Base-by-base conservation (phyloP, 2,888 invertebrate species). In the Pammene fasciana region DNA sequence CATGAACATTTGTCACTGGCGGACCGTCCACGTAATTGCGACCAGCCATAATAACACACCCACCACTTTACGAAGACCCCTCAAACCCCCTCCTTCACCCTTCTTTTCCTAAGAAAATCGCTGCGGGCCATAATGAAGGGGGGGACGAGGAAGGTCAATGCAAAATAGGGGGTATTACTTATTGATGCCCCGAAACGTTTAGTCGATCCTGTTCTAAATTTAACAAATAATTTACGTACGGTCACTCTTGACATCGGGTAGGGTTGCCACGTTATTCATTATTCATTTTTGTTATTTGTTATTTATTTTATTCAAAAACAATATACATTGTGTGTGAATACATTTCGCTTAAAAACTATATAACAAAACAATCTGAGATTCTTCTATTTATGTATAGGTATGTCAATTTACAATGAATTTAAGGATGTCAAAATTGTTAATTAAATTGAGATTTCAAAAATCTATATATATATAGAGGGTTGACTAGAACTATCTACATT, bases 211-310 rank as follows among this genome's bases (percentile, higher is more conserved):
- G 85, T 87, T 90, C 90, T 90, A 92, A 92, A 92, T 92, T 91
- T 89, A 90, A 90, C 90, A 88, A 90, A 92, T 92, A 92, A 92
- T 92, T 92, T 90, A 92, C 88, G 86, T 86, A 89, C 89, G 88
- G 89, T 87, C 90, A 88, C 84, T 89, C 86, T 85, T 86, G 87
- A 86, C 87, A 84, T 78, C 76, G 79, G 78, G 52, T 68, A 74
- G 71, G 72, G 72, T 46, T 73, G 73, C 1, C 71, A 43, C 18
- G 26, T 57, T 34, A 10, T 56, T 68, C 41, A 54, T 43, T 64
- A 18, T 50, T 54, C 7, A 54, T 54, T 68, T 38, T 14, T 5
- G n/a, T n/a, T n/a, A n/a, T n/a, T n/a, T n/a, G n/a, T n/a, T n/a
- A n/a, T n/a, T n/a, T n/a, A n/a, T n/a, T n/a, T n/a, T n/a, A n/a